A percentile compares a stretch with the other conserved stretches of the same genome.
phyloP scores from a whole-genome alignment of 2,797 vertebrate species.

The Kryptopterus vitreolus region DNA sequence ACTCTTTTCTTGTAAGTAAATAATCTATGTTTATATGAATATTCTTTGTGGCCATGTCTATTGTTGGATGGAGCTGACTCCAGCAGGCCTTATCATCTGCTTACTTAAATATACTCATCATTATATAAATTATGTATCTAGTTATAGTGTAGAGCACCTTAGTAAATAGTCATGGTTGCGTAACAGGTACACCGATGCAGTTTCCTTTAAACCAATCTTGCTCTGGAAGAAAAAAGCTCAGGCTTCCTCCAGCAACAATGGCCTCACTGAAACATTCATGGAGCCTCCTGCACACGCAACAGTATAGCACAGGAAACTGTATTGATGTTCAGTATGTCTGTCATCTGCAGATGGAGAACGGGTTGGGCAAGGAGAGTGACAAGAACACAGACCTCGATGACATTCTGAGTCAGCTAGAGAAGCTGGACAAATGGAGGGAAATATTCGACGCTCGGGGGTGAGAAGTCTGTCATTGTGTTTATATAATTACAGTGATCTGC shows the following conservation, averaged over 20 bases:
- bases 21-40: background rate
- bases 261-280: conserved; percentile 42
- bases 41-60: background rate
- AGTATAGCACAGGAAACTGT: conserved; percentile 11
- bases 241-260: background rate
- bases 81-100: background rate
- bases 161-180: background rate
- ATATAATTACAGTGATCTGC: background rate
- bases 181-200: conserved; percentile 2
- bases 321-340: background rate
- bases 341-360: conserved; percentile 54
- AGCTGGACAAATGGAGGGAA: conserved; percentile 74
- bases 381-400: conserved; percentile 67
- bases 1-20: background rate
- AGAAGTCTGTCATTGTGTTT: conserved; percentile 35
- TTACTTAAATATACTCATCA: too few species aligned
- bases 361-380: conserved; percentile 4
- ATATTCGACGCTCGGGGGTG: conserved; percentile 71
- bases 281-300: background rate
- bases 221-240: background rate
- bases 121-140: conserved; percentile 11
- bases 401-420: conserved; percentile 72
- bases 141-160: background rate
- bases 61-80: background rate
- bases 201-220: conserved; percentile 4